Evolutionary conservation across 2,888 invertebrate genomes (phyloP), one percentile per base, ranked within the genome.

Genomic region (Theretra japonica): DNA sequence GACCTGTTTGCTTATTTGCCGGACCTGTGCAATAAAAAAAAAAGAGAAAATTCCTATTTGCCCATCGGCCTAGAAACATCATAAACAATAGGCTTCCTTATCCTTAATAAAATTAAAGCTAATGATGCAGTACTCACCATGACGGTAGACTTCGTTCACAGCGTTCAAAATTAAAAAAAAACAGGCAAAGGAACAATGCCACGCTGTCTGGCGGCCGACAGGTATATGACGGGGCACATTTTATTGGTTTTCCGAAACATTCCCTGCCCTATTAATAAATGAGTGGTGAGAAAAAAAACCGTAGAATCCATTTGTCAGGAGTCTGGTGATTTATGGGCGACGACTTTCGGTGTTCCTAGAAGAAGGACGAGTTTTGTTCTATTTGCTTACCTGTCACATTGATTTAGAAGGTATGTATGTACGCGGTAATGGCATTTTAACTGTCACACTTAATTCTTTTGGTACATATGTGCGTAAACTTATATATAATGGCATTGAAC

Each of bases 161-260:
- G 83, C 82, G 85, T 82, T 82, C 75, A 79, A 85, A 84, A 82
- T 82, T 79, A 87, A 88, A 84, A 85, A 83, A 84, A 77, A 83
- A 83, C 77, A 78, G 77, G 80, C 79, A 76, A 86, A 84, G 86
- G 88, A 90, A 94, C 93, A 94, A 94, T 87, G 93, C 90, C 94
- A 92, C 90, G 94, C 94, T 89, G 94, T 94, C 94, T 94, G 90
- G 84, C 86, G 78, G 84, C 85, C 82, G 94, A 93, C 94, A 94
- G 94, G 94, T 94, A 94, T 94, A 93, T 94, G 94, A 94, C 94
- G 89, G 90, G 93, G 94, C 94, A 88, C 91, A 93, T 94, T 94
- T 94, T 94, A 94, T 94, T 92, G 93, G 94, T 94, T 94, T 94
- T 93, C 93, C 92, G 92, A 93, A 94, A 93, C 93, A 93, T 94